phyloP scores from a whole-genome alignment of 2,888 invertebrate genomes.

The Hipparchia semele region DNA sequence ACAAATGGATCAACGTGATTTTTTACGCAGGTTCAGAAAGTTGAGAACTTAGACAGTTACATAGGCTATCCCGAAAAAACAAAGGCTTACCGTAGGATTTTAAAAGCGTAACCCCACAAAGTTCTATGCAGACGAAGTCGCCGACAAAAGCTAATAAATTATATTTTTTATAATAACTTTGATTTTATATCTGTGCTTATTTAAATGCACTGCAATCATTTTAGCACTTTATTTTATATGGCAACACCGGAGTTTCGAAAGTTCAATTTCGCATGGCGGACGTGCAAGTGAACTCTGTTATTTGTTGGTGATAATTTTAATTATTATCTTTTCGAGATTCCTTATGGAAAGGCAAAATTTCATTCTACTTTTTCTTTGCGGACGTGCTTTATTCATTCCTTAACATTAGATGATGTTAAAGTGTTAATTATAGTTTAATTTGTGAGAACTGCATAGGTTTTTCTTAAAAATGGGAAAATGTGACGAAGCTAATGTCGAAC shows the following conservation, averaged over 20 bases:
- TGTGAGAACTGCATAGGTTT: slow-evolving; percentile 78
- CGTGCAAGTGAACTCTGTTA: slow-evolving; percentile 78
- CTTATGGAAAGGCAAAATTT: slow-evolving; percentile 79
- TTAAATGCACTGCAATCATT: slow-evolving; percentile 43
- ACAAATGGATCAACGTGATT: too few relatives aligned
- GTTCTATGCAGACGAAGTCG: too few relatives aligned
- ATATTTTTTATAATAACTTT: background rate
- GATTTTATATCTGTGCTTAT: background rate
- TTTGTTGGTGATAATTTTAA: slow-evolving; percentile 80
- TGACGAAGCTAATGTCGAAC: slow-evolving; percentile 80
- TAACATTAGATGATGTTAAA: slow-evolving; percentile 77
- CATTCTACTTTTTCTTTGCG: slow-evolving; percentile 78
- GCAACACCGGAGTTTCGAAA: slow-evolving; percentile 79
- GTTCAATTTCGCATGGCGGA: slow-evolving; percentile 84
- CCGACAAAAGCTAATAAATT: background rate
- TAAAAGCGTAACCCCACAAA: too few relatives aligned
- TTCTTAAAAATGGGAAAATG: slow-evolving; percentile 83
- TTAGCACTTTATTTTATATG: slow-evolving; percentile 49
- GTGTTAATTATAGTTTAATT: slow-evolving; percentile 73
- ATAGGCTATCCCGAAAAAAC: too few relatives aligned
- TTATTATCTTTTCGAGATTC: slow-evolving; percentile 74
- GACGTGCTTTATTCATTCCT: slow-evolving; percentile 80
- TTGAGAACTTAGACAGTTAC: too few relatives aligned
- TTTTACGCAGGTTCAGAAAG: too few relatives aligned
- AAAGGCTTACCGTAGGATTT: too few relatives aligned